phyloP scores from a whole-genome alignment of 2,113 vertebrate genomes.

The Tachycineta bicolor region DNA sequence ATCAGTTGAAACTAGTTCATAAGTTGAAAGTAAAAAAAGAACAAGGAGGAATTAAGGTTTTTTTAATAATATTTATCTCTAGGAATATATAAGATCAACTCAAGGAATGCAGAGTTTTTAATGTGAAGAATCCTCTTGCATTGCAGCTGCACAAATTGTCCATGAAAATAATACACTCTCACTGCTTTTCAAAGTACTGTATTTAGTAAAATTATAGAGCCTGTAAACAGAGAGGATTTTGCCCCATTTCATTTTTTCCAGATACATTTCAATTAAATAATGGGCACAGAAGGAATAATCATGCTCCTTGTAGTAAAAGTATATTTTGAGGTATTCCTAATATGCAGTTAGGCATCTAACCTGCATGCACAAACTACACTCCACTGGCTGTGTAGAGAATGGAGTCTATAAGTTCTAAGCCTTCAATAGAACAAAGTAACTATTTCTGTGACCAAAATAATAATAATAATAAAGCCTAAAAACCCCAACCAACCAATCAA shows the following conservation, averaged over 20 bases:
- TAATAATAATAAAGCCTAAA: not conserved
- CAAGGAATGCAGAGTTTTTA: not conserved
- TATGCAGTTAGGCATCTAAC: not conserved
- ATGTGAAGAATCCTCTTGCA: not conserved
- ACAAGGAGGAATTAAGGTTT: not conserved
- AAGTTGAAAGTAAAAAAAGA: not conserved
- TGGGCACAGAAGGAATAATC: not conserved
- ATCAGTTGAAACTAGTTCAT: not conserved
- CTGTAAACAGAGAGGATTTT: not conserved
- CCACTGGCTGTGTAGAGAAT: not conserved
- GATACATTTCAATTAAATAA: not conserved
- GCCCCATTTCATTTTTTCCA: not conserved
- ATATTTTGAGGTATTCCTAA: not conserved
- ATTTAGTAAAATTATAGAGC: not conserved
- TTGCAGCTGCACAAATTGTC: not conserved
- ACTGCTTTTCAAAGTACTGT: not conserved
- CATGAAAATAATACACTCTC: not conserved
- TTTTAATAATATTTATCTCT: not conserved
- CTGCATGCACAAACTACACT: not conserved
- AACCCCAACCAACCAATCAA: not conserved
- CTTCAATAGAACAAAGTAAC: not conserved
- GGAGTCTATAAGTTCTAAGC: not conserved
- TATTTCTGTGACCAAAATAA: not conserved
- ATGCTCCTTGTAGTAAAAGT: not conserved
- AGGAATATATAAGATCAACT: not conserved